Percentiles rank a stretch among this genome's conserved stretches.
phyloP scores from a whole-genome alignment of 2,888 invertebrate genomes.

The Lissonota sp. region DNA sequence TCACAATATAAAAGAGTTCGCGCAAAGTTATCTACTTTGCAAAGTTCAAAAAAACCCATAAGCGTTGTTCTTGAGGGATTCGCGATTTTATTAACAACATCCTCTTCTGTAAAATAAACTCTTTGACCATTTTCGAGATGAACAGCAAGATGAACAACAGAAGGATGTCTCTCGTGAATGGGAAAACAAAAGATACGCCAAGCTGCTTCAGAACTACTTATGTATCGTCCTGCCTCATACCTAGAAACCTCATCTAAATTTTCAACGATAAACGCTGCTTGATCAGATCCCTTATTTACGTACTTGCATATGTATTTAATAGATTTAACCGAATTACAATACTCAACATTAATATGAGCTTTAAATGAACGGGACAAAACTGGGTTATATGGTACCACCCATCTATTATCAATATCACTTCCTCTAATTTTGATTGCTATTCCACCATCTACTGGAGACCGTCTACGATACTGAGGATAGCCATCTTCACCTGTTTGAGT shows the following conservation, averaged over 20 bases:
- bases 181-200: slow-evolving; percentile 69
- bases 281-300: slow-evolving; percentile 74
- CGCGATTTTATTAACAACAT: background rate
- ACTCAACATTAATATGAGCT: slow-evolving; percentile 82
- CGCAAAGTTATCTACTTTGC: slow-evolving; percentile 75
- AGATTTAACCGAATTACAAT: slow-evolving; percentile 81
- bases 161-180: slow-evolving; percentile 73
- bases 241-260: background rate
- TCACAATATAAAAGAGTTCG: slow-evolving; percentile 75
- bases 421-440: slow-evolving; percentile 37
- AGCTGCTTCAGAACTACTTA: slow-evolving; percentile 74
- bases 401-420: slow-evolving; percentile 59
- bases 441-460: slow-evolving; percentile 67
- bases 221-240: slow-evolving; percentile 72
- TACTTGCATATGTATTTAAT: slow-evolving; percentile 82
- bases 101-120: slow-evolving; percentile 59
- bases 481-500: slow-evolving; percentile 69
- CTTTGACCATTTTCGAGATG: slow-evolving; percentile 73
- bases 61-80: slow-evolving; percentile 57
- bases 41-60: slow-evolving; percentile 76
- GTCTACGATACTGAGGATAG: slow-evolving; percentile 62
- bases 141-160: slow-evolving; percentile 72
- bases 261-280: slow-evolving; percentile 14
- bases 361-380: slow-evolving; percentile 68
- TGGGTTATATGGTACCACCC: slow-evolving; percentile 69